These are phyloP conservation scores for Nyctalus aviator DNA, from an alignment of 2,797 vertebrate species.

Conservation along the genomic window DNA sequence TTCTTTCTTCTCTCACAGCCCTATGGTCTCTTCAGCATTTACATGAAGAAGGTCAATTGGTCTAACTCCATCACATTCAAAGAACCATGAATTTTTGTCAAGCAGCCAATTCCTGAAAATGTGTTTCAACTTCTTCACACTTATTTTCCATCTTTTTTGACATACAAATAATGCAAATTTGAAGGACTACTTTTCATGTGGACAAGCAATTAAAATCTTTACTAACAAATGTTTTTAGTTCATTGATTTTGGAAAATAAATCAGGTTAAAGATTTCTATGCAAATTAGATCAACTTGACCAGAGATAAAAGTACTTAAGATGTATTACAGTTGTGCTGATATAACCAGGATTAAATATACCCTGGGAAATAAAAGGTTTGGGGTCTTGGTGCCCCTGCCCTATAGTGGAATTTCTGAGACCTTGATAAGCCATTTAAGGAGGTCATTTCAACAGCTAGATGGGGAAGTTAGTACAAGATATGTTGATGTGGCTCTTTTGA, in stretches of 20 bases:
- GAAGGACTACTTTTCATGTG: conserved; percentile 15
- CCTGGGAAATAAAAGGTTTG: not conserved
- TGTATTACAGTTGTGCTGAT: not conserved
- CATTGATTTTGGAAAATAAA: conserved; percentile 24
- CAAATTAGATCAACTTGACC: conserved; percentile 5
- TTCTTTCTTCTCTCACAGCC: not conserved
- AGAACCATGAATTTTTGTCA: not conserved
- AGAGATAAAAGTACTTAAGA: not conserved
- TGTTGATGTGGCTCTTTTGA: not conserved
- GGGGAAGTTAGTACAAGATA: not conserved
- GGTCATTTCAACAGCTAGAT: not conserved
- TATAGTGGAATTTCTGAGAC: not conserved
- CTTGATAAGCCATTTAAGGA: not conserved
- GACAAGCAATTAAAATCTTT: conserved; percentile 23
- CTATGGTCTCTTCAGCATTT: not conserved
- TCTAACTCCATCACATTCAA: not conserved
- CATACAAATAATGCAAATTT: not conserved
- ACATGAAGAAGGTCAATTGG: not conserved
- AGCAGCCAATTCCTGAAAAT: not conserved
- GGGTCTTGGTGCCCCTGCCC: not conserved
- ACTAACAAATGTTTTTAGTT: conserved; percentile 40
- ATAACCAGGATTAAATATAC: not conserved
- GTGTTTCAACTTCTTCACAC: not conserved
- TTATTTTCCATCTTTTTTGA: conserved; percentile 28
- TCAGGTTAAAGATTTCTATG: conserved; percentile 17